Evolutionary conservation across 2,113 vertebrate species (phyloP), one percentile per base, ranked within the genome.

Genomic region (Hystrix brachyura): DNA sequence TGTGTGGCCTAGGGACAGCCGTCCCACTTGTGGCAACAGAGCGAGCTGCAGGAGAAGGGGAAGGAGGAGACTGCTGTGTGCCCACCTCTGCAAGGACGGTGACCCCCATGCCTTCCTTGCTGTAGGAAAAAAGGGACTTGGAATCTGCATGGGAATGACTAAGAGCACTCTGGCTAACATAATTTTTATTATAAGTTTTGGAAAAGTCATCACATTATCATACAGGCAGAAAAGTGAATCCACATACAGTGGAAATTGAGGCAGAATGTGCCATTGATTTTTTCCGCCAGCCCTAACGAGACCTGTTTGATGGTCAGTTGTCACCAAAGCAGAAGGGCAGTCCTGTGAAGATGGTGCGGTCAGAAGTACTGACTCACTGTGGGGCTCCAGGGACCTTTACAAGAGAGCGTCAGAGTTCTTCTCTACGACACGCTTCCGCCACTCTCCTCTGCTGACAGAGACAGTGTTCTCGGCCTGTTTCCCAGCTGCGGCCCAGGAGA

Each of bases 291-390:
- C 27, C 18, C 14, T 71, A 48, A 10, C 32, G 62, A 55, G 29
- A 38, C 4, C 14, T 2, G 10, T 81, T 19, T 59, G n/a, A 48
- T 29, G 21, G 72, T 79, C 57, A 53, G 0, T 60, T 59, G 32
- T 51, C 65, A 17, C 7, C 10, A 62, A 65, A 15, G 18, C 59
- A 51, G 80, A n/a, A 82, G 14, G 59, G 51, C 53, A 64, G 8
- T 38, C 8, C 46, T 29, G 14, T 5, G 2, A 34, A 1, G 11
- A 34, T 0, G 8, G 0, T 4, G 4, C 1, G 12, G 29, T 25
- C 80, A 43, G 57, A 27, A 8, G 23, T 29, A 12, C 18, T 0
- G 0, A 11, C 38, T 43, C 51, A 15, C 5, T 0, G 15, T 38
- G 25, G 10, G 14, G 18, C 62, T 21, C n/a, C 25, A 23, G 67